phyloP scores from a whole-genome alignment of 2,888 invertebrate genomes.

The Eremobia ochroleuca region DNA sequence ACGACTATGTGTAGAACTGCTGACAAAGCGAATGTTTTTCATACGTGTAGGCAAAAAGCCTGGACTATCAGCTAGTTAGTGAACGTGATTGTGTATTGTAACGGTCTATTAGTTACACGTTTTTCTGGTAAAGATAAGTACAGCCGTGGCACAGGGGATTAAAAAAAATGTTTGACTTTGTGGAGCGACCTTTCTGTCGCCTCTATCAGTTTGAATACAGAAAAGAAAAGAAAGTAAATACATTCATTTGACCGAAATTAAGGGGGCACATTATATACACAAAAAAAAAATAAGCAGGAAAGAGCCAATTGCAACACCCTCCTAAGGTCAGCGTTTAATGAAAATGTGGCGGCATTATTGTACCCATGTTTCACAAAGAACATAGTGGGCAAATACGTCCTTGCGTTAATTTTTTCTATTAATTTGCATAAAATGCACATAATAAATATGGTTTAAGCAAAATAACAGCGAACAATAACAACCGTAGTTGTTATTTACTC shows the following conservation, averaged over 20 bases:
- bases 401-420: background rate
- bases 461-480: background rate
- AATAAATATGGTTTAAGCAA: background rate
- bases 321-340: background rate
- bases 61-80: slow-evolving; percentile 25
- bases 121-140: slow-evolving; percentile 19
- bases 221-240: background rate
- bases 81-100: slow-evolving; percentile 44
- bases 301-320: background rate
- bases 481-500: slow-evolving; percentile 3
- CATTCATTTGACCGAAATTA: background rate
- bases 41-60: slow-evolving; percentile 43
- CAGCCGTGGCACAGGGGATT: background rate
- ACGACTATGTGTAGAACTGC: slow-evolving; percentile 13
- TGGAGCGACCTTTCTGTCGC: background rate
- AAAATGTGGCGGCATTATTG: background rate
- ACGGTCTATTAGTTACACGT: slow-evolving; percentile 39
- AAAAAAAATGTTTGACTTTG: background rate
- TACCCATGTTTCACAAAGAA: background rate
- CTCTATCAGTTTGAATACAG: background rate
- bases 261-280: background rate
- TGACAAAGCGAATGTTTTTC: slow-evolving; percentile 43
- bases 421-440: background rate
- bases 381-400: background rate
- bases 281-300: background rate